Conservation (phyloP, 2,113 vertebrate species). For the Callorhinus ursinus region DNA sequence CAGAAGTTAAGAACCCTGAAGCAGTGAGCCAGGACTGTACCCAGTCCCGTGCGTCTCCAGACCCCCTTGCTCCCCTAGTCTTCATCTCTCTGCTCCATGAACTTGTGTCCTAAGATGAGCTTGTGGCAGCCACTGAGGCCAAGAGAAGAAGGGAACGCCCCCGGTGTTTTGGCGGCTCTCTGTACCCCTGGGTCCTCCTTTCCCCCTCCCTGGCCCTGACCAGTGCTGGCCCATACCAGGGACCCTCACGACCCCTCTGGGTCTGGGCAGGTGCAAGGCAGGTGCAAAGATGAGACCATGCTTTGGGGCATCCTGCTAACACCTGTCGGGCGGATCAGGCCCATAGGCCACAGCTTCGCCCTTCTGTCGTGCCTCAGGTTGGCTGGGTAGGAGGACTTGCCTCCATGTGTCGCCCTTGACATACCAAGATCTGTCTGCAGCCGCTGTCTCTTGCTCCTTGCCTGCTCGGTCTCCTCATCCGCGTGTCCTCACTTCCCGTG, state of each 20-base stretch:
- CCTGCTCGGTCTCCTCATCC: not conserved
- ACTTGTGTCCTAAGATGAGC: not conserved
- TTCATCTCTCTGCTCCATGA: not conserved
- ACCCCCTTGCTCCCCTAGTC: not conserved
- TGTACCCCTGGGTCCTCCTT: not conserved
- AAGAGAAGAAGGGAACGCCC: not conserved
- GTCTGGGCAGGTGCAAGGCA: not conserved
- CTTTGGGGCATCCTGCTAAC: not conserved
- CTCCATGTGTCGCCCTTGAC: not conserved
- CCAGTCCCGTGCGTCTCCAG: fast-evolving
- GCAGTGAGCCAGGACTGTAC: not conserved
- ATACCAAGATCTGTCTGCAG: not conserved
- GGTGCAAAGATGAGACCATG: not conserved
- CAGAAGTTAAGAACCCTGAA: not conserved
- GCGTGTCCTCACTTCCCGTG: not conserved
- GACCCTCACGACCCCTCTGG: fast-evolving
- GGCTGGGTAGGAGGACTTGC: not conserved
- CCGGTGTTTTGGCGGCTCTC: fast-evolving
- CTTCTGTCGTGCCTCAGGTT: not conserved
- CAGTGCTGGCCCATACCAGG: no score
- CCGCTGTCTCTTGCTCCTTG: fast-evolving
- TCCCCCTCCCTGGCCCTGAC: not conserved
- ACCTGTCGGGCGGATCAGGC: fast-evolving
- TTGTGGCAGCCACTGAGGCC: not conserved
- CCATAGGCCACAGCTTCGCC: fast-evolving